Percentiles rank a stretch among this genome's conserved stretches.
Evolutionary conservation across 37 sponge, comb jelly and placozoan species (phyloP).

Genomic region (Agelas oroides): DNA sequence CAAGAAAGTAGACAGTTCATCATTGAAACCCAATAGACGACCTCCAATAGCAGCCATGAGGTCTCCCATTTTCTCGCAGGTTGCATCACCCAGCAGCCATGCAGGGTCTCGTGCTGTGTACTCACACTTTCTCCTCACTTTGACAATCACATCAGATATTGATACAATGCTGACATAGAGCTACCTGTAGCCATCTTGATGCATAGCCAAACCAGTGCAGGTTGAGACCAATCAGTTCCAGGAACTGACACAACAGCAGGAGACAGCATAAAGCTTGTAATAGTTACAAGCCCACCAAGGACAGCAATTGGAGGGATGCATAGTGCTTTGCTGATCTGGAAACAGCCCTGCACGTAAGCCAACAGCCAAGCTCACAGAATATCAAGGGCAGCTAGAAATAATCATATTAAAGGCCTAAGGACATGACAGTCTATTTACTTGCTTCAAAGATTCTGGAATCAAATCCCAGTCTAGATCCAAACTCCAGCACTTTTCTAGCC

Average conservation of each 20-base stretch:
- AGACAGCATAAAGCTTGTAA: slow-evolving; percentile 15
- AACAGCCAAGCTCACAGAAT: no score
- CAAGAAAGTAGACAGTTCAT: slow-evolving; percentile 34
- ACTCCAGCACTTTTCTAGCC: no score
- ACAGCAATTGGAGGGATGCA: slow-evolving; percentile 11
- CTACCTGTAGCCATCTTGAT: slow-evolving; percentile 38
- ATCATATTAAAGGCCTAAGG: no score
- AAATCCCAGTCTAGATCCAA: no score
- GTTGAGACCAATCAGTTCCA: slow-evolving; percentile 17
- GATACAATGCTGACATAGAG: neutral
- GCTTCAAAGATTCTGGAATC: no score
- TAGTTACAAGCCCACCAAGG: neutral
- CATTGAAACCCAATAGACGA: slow-evolving; percentile 21
- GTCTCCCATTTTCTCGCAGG: slow-evolving; percentile 40
- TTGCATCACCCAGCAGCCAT: slow-evolving; percentile 34
- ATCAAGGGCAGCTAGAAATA: no score
- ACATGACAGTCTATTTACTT: no score
- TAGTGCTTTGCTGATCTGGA: neutral
- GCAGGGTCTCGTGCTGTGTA: neutral
- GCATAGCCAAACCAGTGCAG: neutral
- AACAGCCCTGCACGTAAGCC: slow-evolving; percentile 16
- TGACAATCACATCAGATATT: neutral
- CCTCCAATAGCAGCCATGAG: slow-evolving; percentile 11
- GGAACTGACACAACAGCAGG: slow-evolving; percentile 19
- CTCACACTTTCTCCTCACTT: slow-evolving; percentile 6